These are phyloP conservation scores for Melopsittacus undulatus DNA, from an alignment of 2,797 vertebrate species.

Conservation along the genomic window DNA sequence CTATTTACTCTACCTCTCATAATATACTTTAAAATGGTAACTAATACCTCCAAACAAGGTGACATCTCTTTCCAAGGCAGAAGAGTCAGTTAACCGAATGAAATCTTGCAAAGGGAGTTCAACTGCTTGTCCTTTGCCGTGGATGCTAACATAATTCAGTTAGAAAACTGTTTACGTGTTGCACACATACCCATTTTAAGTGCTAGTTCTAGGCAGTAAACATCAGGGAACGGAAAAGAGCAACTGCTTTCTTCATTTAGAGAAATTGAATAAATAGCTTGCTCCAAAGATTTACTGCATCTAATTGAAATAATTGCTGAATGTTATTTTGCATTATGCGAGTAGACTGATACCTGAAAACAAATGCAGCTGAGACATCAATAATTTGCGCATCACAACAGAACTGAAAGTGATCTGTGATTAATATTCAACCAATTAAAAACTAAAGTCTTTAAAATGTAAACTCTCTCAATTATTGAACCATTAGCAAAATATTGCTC, in stretches of 20 bases:
- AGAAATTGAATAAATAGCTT: conserved; percentile 36
- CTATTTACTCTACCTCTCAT: conserved; percentile 29
- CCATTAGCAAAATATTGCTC: conserved; percentile 31
- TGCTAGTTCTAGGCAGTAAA: conserved; percentile 54
- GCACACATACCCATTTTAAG: background rate
- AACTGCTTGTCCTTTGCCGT: conserved; percentile 49
- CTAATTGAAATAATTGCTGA: conserved; percentile 61
- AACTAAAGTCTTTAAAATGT: conserved; percentile 36
- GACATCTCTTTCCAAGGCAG: conserved; percentile 43
- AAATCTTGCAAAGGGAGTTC: conserved; percentile 49
- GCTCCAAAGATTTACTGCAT: conserved; percentile 44
- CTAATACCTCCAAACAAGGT: conserved; percentile 39
- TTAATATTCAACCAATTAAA: conserved; percentile 63
- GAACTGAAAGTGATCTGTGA: conserved; percentile 25
- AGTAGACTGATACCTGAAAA: conserved; percentile 56
- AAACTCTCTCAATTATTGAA: conserved; percentile 34
- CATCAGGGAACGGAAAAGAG: conserved; percentile 50
- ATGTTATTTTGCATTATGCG: conserved; percentile 44
- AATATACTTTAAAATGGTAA: conserved; percentile 62
- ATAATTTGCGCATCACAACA: conserved; percentile 58
- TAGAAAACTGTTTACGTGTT: conserved; percentile 33
- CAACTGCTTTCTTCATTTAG: conserved; percentile 55
- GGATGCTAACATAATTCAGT: conserved; percentile 56
- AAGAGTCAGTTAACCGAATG: conserved; percentile 36
- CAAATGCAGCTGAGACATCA: conserved; percentile 30